Base-by-base conservation (phyloP, 2,113 vertebrate genomes). In the Nestor notabilis region DNA sequence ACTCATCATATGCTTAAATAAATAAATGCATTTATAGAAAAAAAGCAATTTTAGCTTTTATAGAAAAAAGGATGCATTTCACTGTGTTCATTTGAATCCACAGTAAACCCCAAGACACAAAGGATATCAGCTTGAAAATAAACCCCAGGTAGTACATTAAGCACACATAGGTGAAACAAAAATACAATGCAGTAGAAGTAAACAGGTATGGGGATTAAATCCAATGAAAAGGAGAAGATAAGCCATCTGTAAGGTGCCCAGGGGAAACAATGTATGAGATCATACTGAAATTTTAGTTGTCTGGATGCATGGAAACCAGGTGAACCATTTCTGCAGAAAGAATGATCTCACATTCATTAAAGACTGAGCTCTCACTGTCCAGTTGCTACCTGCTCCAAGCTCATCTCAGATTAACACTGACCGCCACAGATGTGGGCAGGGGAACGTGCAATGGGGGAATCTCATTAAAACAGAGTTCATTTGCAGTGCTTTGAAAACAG, bases 181-280 rank as follows among this genome's bases (percentile, higher is more conserved):
- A 86, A 19, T 24, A 41, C 9, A 39, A 2, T 9, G 58, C 75
- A 88, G 24, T 81, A 68, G 90, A 95, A 96, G 68, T 74, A 94
- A 95, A 92, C 83, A 96, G 89, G 90, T 93, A 86, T 52, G 58
- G 84, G 92, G 90, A 97, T 87, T 94, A 94, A 97, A 96, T 63
- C 79, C 89, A 74, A 49, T n/a, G 68, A 63, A 93, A 89, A 82
- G 63, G 41, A 90, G 89, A 89, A 96, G 89, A 97, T 39, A 91
- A 94, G 29, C 49, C 65, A 83, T 88, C 83, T 95, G 88, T 87
- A 88, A 95, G 53, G 43, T 96, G 89, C 76, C 95, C 89, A 74
- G 83, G 94, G 86, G 91, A 98, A 96, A 90, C 65, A 82, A 70
- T 25, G 70, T 50, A 60, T 96, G 91, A 96, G 86, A 82, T 97